phyloP scores from a whole-genome alignment of 2,797 vertebrate species.

The Coregonus sp. region DNA sequence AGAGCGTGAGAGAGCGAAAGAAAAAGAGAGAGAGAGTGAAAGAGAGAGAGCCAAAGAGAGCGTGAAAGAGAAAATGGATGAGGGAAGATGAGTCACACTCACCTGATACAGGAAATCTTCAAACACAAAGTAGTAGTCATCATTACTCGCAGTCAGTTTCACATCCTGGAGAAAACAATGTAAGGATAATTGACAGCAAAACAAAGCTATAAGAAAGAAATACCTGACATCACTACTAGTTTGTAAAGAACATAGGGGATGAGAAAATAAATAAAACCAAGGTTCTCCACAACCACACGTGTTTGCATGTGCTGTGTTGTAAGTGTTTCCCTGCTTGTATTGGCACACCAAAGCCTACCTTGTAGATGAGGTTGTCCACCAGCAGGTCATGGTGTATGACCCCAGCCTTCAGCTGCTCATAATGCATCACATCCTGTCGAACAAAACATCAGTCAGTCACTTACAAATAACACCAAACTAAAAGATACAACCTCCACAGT shows the following conservation, averaged over 20 bases:
- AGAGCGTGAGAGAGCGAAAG: not conserved
- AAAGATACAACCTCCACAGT: not conserved
- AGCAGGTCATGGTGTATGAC: slow-evolving; percentile 94
- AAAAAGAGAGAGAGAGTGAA: too few relatives aligned
- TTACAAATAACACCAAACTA: not conserved
- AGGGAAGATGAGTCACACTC: slow-evolving; percentile 12
- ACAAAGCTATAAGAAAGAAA: not conserved
- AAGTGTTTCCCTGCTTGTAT: not conserved
- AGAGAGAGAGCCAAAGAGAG: too few relatives aligned
- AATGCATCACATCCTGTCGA: slow-evolving; percentile 90
- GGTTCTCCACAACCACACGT: not conserved
- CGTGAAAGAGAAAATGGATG: not conserved
- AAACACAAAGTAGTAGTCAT: slow-evolving; percentile 99
- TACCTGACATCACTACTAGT: not conserved
- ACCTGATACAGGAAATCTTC: slow-evolving; percentile 99
- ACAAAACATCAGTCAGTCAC: slow-evolving; percentile 41
- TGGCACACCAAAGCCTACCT: slow-evolving; percentile 71
- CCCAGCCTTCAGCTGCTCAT: slow-evolving; percentile 95
- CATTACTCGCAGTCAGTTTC: slow-evolving; percentile 97
- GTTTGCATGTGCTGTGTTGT: not conserved
- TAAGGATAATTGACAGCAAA: not conserved
- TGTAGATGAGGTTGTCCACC: slow-evolving; percentile 97
- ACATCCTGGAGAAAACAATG: slow-evolving; percentile 81
- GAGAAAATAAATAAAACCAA: not conserved
- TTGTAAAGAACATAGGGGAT: not conserved